A percentile compares a stretch with the other conserved stretches of the same genome.
These are phyloP conservation scores for Adelognathus sp. DNA, from an alignment of 2,888 invertebrate species.

Conservation along the genomic window DNA sequence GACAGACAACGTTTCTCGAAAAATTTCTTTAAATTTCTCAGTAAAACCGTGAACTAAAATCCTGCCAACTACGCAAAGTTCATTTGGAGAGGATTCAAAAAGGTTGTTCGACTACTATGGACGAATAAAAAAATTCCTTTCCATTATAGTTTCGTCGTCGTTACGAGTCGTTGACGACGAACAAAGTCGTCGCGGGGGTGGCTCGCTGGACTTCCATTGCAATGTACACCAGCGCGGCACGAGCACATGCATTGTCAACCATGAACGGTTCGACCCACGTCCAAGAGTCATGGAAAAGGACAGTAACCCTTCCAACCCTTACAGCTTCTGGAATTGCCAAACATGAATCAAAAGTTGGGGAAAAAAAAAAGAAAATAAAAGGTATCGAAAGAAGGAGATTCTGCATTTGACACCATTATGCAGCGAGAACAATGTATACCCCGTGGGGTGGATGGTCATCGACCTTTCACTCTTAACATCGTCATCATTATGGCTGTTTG, in stretches of 20 bases:
- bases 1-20: no score
- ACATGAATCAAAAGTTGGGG: background rate
- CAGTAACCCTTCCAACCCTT: background rate
- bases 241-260: background rate
- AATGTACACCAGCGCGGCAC: background rate
- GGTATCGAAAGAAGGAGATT: constrained; percentile 33
- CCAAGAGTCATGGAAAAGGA: background rate
- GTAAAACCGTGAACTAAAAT: no score
- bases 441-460: constrained; percentile 15
- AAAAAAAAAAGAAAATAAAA: constrained; percentile 16
- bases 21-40: no score
- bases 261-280: background rate
- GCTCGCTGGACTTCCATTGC: no score
- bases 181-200: no score
- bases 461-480: background rate
- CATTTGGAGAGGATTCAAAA: no score
- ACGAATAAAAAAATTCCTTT: no score
- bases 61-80: no score
- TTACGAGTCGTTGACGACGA: no score
- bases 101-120: no score
- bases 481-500: background rate
- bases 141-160: no score
- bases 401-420: constrained; percentile 64
- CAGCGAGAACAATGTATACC: constrained; percentile 46
- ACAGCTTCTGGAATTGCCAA: background rate